Percentiles rank a stretch among this genome's conserved stretches.
These are phyloP conservation scores for Rotaria magnacalcarata DNA, from an alignment of 2,888 invertebrate genomes.

Conservation along the genomic window DNA sequence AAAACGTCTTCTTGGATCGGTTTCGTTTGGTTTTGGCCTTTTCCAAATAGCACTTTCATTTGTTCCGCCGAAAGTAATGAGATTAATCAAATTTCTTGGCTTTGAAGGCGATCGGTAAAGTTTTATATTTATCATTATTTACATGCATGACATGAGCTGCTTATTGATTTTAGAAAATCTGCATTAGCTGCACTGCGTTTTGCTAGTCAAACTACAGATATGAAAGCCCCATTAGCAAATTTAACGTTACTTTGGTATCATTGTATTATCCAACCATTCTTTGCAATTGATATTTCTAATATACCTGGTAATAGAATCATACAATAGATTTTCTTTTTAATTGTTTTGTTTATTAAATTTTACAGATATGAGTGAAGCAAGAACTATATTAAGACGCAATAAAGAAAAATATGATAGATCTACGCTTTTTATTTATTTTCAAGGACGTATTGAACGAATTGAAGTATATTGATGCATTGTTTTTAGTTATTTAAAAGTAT, in stretches of 20 bases:
- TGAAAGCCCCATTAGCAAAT: conserved; percentile 67
- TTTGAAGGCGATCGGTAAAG: conserved; percentile 66
- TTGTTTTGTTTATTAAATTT: conserved; percentile 38
- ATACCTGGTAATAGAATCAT: conserved; percentile 61
- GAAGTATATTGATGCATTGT: conserved; percentile 61
- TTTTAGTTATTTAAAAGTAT: conserved; percentile 14
- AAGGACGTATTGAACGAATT: conserved; percentile 66
- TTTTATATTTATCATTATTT: conserved; percentile 57
- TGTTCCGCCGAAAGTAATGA: conserved; percentile 64
- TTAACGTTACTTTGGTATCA: conserved; percentile 68
- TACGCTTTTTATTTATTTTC: conserved; percentile 68
- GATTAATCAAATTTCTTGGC: conserved; percentile 67
- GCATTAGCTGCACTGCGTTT: conserved; percentile 55
- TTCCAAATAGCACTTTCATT: conserved; percentile 69
- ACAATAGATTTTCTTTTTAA: conserved; percentile 20
- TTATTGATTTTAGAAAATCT: not conserved
- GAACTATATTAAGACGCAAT: conserved; percentile 58
- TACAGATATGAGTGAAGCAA: conserved; percentile 62
- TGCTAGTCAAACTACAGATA: conserved; percentile 66
- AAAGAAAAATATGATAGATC: conserved; percentile 64
- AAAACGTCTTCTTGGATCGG: conserved; percentile 67
- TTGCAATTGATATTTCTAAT: conserved; percentile 66
- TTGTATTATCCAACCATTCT: conserved; percentile 69
- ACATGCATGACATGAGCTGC: not conserved
- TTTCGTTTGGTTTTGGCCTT: conserved; percentile 70